A percentile compares a stretch with the other conserved stretches of the same genome.
phyloP scores from a whole-genome alignment of 2,888 invertebrate genomes.

The Archips xylosteana region DNA sequence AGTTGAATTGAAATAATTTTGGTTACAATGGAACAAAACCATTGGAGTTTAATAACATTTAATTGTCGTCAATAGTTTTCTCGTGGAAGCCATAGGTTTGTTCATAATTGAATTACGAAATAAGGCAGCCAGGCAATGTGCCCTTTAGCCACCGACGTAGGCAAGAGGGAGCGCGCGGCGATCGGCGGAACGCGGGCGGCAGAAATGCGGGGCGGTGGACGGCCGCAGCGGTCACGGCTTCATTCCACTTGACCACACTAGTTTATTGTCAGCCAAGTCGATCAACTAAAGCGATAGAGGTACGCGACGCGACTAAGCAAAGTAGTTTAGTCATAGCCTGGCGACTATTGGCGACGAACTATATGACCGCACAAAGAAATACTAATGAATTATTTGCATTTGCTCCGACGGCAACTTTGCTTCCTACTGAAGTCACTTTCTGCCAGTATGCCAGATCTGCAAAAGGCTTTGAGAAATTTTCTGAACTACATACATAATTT shows the following conservation, averaged over 20 bases:
- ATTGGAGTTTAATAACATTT: not conserved
- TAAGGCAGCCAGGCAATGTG: constrained; percentile 16
- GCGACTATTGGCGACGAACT: not conserved
- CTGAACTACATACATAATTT: constrained; percentile 3
- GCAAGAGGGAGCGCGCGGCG: constrained; percentile 31
- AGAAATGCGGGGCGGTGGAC: constrained; percentile 4
- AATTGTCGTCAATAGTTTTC: constrained; percentile 45
- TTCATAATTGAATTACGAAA: constrained; percentile 54
- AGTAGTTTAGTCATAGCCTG: not conserved
- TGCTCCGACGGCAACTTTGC: too few species aligned
- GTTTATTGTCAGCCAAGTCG: constrained; percentile 12
- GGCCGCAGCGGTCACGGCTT: constrained; percentile 16
- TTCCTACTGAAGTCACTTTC: not conserved
- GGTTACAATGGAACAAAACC: constrained; percentile 4
- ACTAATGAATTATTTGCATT: too few species aligned
- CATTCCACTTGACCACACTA: constrained; percentile 9
- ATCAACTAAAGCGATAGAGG: not conserved
- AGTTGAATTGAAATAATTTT: not conserved
- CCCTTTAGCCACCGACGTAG: constrained; percentile 1
- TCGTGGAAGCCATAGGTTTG: constrained; percentile 49
- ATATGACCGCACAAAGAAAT: not conserved
- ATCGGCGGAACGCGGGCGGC: constrained; percentile 16
- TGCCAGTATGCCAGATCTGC: not conserved
- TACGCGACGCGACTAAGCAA: not conserved
- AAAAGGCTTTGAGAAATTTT: not conserved